Evolutionary conservation across 2,797 vertebrate species (phyloP), one percentile per base, ranked within the genome.

Genomic region (Sebastes minor): DNA sequence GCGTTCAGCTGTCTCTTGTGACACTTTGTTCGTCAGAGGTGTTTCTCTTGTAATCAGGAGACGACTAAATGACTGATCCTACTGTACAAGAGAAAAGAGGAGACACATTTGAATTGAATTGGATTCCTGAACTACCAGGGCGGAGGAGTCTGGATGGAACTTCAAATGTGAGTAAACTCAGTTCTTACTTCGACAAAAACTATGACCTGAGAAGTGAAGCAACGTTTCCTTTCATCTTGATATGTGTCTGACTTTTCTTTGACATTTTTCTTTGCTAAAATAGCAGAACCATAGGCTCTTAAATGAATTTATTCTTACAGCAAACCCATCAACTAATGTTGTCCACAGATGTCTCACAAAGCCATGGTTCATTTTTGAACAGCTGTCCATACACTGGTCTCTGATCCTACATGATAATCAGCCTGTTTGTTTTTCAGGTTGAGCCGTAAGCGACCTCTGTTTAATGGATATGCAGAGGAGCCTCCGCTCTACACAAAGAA

Each of bases 101-200:
- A 14, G 16, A 4, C 8, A 1, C 0, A 2, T 22, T 86, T 74
- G 16, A 8, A 3, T 1, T 42, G 2, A 63, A 9, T 12, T 64
- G 35, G 18, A 64, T 38, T 63, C n/a, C 30, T 66, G 23, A 72
- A 16, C 13, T 7, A 25, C 6, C 16, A 6, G 18, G 11, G 6
- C 8, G 13, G 16, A 80, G 14, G 28, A 78, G 38, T 66, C 79
- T 59, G 71, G 55, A 89, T 87, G 81, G 85, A 86, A 18, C 59
- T 14, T 30, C 16, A 23, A 28, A 80, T 71, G 93, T 93, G 62
- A 93, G 93, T 91, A 72, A 75, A 73, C 14, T n/a, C 2, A 32
- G 2, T 46, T 74, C 33, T 62, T 25, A 22, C 11, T 46, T 46
- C 20, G 3, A 61, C 7, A 72, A 30, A 46, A 53, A 23, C 1